Evolutionary conservation across 2,113 vertebrate species (phyloP), one percentile per base, ranked within the genome.

Genomic region (Thamnophis sirtalis): DNA sequence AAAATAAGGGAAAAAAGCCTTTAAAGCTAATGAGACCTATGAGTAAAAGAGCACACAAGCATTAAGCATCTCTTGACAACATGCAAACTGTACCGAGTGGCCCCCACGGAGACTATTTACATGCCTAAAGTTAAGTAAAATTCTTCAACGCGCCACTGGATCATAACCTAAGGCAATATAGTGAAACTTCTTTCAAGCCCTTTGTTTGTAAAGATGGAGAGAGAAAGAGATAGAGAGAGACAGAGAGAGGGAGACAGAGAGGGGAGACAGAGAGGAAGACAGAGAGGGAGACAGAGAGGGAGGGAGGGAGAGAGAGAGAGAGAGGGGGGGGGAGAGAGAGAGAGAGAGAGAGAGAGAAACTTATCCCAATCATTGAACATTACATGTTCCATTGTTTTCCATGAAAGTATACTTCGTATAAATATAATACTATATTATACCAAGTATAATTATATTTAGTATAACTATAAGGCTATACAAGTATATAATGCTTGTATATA

Each of bases 161-260:
- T 87, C 58, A 93, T 87, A 68, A 49, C 86, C 63, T 91, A 90
- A 93, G 89, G 92, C 91, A 92, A 89, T 89, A 92, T 50, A 89
- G 88, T 92, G 91, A 92, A 92, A 92, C 60, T 89, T 89, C 91
- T 92, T 80, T 89, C 91, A 92, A 92, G 91, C 91, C 91, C 91
- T 92, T 92, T 89, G 58, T 85, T 86, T 50, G 49, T 55, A 89
- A 60, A 60, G 87, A 80, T 21, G 87, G 28, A 33, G 28, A 33
- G 68, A 38, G n/a, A 33, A 2, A 43, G 3, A 17, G 13, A 9
- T 2, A 1, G 33, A 21, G 33, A 2, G 13, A 19, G 11, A 5
- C n/a, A n/a, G 60, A 33, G 0, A 17, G 60, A 63, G 5, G 19
- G 6, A 58, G 2, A 3, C n/a, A n/a, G n/a, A n/a, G n/a, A n/a